Conservation (phyloP, 2,797 vertebrate genomes). For the Halcyon smyrnensis region DNA sequence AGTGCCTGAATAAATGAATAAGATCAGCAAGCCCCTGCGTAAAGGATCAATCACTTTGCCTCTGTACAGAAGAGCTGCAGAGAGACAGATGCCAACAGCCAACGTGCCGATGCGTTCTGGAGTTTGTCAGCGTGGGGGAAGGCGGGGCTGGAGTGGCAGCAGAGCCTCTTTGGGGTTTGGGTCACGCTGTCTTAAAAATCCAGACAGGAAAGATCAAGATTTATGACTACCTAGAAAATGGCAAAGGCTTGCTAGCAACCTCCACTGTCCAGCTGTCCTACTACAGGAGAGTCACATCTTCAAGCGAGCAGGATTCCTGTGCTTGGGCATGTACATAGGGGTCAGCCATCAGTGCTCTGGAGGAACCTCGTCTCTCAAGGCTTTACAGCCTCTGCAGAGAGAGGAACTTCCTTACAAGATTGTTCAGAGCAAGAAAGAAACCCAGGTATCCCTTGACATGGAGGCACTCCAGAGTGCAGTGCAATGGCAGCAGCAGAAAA, state of each 20-base stretch:
- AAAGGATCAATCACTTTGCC: slow-evolving; percentile 43
- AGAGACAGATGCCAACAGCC: neutral
- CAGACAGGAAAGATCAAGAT: slow-evolving; percentile 23
- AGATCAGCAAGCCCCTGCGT: slow-evolving; percentile 2
- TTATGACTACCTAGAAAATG: neutral
- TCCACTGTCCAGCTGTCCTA: neutral
- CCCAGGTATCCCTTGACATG: neutral
- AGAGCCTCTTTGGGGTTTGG: slow-evolving; percentile 3
- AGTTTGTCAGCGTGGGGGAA: neutral
- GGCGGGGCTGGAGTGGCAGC: neutral
- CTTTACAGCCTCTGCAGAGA: neutral
- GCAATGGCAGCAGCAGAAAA: neutral
- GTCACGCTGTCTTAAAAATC: slow-evolving; percentile 18
- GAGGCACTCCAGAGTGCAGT: neutral
- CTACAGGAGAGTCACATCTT: neutral
- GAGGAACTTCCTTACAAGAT: neutral
- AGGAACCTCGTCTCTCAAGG: neutral
- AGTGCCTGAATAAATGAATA: slow-evolving; percentile 61
- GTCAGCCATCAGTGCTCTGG: neutral
- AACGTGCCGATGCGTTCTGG: neutral
- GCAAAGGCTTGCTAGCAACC: neutral
- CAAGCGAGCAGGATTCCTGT: neutral
- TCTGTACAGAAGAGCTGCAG: neutral
- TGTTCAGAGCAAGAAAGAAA: neutral
- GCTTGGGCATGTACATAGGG: neutral